These are phyloP conservation scores for Leucozona laternaria DNA, from an alignment of 2,888 invertebrate genomes.

Conservation along the genomic window DNA sequence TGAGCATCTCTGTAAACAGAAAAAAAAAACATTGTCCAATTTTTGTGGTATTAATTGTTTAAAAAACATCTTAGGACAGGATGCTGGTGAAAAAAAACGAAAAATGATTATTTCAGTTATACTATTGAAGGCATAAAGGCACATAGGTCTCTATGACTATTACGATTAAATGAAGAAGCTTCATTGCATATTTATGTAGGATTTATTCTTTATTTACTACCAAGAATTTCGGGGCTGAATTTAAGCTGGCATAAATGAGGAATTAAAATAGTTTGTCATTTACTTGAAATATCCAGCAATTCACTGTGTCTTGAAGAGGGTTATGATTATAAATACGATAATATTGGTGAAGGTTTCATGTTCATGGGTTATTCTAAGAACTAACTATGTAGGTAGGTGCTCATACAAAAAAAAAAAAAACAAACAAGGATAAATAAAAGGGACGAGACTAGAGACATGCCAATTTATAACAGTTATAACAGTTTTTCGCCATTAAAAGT, in stretches of 20 bases:
- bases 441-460: too few species aligned
- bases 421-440: slow-evolving; percentile 4
- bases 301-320: background rate
- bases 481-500: too few species aligned
- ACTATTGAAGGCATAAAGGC: background rate
- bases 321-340: background rate
- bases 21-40: slow-evolving; percentile 1
- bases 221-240: background rate
- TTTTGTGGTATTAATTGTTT: background rate
- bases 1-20: slow-evolving; percentile 88
- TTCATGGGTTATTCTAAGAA: slow-evolving; percentile 1
- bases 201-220: background rate
- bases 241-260: background rate
- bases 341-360: background rate
- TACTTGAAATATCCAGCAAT: background rate
- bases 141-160: background rate
- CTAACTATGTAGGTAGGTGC: slow-evolving; percentile 47
- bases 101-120: background rate
- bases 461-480: too few species aligned
- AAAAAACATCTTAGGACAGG: background rate
- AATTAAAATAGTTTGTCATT: background rate
- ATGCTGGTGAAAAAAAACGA: slow-evolving; percentile 17
- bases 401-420: slow-evolving; percentile 10
- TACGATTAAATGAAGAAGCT: slow-evolving; percentile 5
- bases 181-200: slow-evolving; percentile 7